phyloP scores from a whole-genome alignment of 2,797 vertebrate genomes.

The Masticophis lateralis region DNA sequence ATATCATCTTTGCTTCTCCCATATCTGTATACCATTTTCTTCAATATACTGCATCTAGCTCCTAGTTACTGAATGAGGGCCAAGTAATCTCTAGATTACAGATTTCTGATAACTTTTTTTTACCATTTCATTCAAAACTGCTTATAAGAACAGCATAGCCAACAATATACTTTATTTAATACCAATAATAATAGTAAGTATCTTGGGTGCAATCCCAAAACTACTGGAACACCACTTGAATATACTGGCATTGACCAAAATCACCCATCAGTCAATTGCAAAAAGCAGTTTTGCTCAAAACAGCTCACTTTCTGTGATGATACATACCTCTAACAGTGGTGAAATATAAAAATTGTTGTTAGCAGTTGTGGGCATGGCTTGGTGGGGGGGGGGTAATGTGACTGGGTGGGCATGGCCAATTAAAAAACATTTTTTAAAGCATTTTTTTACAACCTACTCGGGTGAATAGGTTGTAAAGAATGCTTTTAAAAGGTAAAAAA shows the following conservation, averaged over 20 bases:
- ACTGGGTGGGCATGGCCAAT: too few species aligned
- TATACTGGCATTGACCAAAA: not conserved
- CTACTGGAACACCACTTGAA: not conserved
- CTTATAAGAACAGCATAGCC: not conserved
- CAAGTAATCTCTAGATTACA: not conserved
- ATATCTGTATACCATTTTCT: not conserved
- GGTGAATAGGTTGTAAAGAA: too few species aligned
- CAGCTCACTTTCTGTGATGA: not conserved
- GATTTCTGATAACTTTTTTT: not conserved
- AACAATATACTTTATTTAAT: not conserved
- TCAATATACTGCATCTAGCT: not conserved
- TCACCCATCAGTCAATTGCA: not conserved
- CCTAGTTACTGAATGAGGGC: not conserved
- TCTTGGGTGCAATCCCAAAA: too few species aligned
- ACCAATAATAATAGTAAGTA: not conserved
- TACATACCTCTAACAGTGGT: not conserved
- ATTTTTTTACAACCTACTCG: too few species aligned
- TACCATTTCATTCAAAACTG: not conserved
- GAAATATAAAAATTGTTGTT: too few species aligned
- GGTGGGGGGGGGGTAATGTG: too few species aligned
- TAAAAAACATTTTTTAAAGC: too few species aligned
- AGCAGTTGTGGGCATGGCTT: too few species aligned
- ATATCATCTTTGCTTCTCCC: not conserved
- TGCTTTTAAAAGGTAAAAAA: too few species aligned
- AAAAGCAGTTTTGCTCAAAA: not conserved